Percentiles rank a stretch among this genome's conserved stretches.
These are phyloP conservation scores for Leptothorax acervorum DNA, from an alignment of 2,888 invertebrate genomes.

Conservation along the genomic window DNA sequence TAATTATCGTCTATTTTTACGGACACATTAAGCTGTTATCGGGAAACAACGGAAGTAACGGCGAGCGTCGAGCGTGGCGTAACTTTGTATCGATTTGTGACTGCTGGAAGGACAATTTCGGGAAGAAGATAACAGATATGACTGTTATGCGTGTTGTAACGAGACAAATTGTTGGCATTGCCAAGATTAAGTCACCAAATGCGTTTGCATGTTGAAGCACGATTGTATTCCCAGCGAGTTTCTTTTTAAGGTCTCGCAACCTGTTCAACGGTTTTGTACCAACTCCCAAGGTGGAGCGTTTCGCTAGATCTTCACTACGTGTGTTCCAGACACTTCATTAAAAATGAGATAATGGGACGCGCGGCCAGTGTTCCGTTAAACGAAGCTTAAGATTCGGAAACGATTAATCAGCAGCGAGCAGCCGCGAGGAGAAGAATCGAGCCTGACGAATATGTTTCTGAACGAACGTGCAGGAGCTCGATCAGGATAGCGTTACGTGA, in stretches of 20 bases:
- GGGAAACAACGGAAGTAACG: not conserved
- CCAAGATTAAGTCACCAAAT: not conserved
- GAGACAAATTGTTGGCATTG: too few species aligned
- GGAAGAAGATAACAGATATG: not conserved
- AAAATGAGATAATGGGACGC: not conserved
- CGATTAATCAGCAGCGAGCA: not conserved
- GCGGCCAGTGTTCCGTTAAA: not conserved
- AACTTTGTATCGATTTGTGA: not conserved
- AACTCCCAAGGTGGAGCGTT: not conserved
- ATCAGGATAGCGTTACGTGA: not conserved
- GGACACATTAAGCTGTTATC: slow-evolving; percentile 21
- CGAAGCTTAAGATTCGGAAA: not conserved
- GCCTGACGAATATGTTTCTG: not conserved
- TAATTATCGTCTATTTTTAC: slow-evolving; percentile 18
- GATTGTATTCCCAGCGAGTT: not conserved
- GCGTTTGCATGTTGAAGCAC: not conserved
- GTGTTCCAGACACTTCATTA: slow-evolving; percentile 6
- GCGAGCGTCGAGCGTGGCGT: not conserved
- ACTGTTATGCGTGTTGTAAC: not conserved
- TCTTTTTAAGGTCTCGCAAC: not conserved
- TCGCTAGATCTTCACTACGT: not conserved
- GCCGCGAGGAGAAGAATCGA: not conserved
- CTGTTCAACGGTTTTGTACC: not conserved
- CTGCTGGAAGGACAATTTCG: not conserved
- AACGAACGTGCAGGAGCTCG: not conserved